Percentiles rank a stretch among this genome's conserved stretches.
These are phyloP conservation scores for Ceratitis capitata DNA, from an alignment of 1,140 invertebrate species.

Conservation along the genomic window DNA sequence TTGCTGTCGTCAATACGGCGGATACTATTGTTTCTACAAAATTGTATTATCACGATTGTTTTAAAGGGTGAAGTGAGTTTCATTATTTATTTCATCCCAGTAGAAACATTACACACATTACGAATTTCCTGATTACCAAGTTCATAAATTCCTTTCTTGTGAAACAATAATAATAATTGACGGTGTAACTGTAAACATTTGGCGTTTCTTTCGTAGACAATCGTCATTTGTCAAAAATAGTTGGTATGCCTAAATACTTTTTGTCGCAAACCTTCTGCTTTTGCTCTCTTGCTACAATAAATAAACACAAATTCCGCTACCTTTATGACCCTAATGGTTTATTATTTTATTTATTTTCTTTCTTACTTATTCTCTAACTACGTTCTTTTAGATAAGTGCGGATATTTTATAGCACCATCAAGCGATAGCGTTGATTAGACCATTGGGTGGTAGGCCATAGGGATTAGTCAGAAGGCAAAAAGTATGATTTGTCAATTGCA, in stretches of 20 bases:
- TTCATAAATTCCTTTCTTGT: background rate
- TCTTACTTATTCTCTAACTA: background rate
- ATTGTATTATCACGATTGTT: no score
- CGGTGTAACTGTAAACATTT: background rate
- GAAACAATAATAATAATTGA: background rate
- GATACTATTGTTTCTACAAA: no score
- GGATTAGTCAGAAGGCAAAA: background rate
- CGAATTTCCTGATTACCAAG: background rate
- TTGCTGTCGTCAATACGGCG: no score
- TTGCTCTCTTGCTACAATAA: background rate
- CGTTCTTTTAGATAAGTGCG: background rate
- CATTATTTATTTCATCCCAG: no score
- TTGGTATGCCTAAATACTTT: background rate
- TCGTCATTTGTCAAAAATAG: background rate
- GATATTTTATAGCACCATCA: background rate
- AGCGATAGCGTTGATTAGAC: background rate
- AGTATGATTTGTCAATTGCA: no score
- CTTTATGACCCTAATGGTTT: background rate
- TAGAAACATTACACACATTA: background rate
- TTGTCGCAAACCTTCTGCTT: background rate
- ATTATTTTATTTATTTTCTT: background rate
- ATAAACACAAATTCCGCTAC: background rate
- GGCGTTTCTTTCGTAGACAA: background rate
- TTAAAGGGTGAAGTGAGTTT: no score
- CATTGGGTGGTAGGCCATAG: background rate